phyloP scores from a whole-genome alignment of 2,888 invertebrate genomes.

The Ferrisia virgata region DNA sequence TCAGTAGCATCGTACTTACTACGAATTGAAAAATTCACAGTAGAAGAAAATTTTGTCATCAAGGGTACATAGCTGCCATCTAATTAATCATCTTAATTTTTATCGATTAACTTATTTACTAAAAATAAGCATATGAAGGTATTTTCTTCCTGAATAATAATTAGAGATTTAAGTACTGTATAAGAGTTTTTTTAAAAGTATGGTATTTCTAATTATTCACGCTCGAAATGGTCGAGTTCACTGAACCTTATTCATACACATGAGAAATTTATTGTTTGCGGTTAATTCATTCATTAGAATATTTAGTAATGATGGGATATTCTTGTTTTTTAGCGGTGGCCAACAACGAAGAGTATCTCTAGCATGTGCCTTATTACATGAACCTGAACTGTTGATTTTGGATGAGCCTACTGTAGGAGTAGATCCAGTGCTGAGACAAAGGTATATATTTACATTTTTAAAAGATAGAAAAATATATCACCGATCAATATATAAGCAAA shows the following conservation, averaged over 20 bases:
- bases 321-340: slow-evolving; percentile 69
- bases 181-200: neutral
- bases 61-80: neutral
- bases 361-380: slow-evolving; percentile 81
- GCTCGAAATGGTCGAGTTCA: neutral
- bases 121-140: too few species aligned
- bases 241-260: neutral
- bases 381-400: slow-evolving; percentile 83
- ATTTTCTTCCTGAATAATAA: neutral
- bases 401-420: slow-evolving; percentile 94
- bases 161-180: neutral
- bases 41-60: neutral
- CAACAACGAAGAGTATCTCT: slow-evolving; percentile 85
- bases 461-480: neutral
- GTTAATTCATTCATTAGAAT: neutral
- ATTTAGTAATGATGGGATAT: neutral
- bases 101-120: neutral
- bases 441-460: slow-evolving; percentile 53
- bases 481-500: too few species aligned
- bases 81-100: neutral
- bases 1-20: too few species aligned
- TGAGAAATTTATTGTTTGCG: neutral
- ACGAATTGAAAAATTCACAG: too few species aligned
- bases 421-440: slow-evolving; percentile 81
- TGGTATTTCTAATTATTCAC: neutral